Percentiles rank a stretch among this genome's conserved stretches.
Conservation (phyloP, 2,797 vertebrate genomes). For the Sciurus carolinensis region DNA sequence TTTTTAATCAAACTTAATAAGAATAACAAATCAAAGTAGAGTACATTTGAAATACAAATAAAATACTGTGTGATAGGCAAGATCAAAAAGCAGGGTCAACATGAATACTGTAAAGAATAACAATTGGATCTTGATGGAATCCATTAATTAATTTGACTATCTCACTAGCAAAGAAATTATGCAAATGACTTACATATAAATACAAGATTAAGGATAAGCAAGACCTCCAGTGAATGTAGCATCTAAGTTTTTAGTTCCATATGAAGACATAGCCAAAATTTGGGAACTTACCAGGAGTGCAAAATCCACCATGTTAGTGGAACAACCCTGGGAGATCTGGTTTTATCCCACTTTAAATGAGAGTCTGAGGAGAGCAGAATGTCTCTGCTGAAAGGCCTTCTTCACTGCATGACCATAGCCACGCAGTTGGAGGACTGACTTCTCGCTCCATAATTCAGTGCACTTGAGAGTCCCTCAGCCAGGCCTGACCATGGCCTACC, state of each 20-base stretch:
- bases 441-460: not conserved
- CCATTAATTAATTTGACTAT: not conserved
- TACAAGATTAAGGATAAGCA: not conserved
- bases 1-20: conserved; percentile 10
- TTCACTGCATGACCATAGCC: not conserved
- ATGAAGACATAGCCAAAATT: not conserved
- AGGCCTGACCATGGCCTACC: not conserved
- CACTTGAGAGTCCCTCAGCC: not conserved
- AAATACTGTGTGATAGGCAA: not conserved
- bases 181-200: not conserved
- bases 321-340: not conserved
- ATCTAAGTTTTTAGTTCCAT: not conserved
- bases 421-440: not conserved
- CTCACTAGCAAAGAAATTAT: not conserved
- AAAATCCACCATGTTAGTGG: not conserved
- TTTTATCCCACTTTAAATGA: not conserved
- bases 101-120: not conserved
- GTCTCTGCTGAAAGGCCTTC: not conserved
- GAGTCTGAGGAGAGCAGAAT: not conserved
- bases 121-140: not conserved
- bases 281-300: not conserved
- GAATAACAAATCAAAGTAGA: not conserved
- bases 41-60: not conserved
- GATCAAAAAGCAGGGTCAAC: not conserved
- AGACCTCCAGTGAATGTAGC: not conserved